Conservation (phyloP, 2,113 vertebrate species). For the Cyprinodon tularosa region DNA sequence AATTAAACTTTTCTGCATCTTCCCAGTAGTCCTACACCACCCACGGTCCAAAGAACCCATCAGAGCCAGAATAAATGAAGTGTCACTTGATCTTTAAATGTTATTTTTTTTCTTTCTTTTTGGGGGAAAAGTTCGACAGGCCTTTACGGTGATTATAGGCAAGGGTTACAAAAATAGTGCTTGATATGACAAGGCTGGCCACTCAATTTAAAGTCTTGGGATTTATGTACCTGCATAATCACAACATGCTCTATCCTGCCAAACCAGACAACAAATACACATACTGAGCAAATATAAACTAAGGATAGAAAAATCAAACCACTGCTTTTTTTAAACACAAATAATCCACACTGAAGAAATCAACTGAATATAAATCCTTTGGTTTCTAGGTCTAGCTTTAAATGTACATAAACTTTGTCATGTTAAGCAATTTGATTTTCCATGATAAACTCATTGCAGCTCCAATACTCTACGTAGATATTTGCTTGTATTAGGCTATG, state of each 20-base stretch:
- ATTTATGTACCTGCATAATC: background rate
- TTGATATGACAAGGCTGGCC: background rate
- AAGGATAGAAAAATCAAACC: slow-evolving; percentile 23
- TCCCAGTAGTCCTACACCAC: too few species aligned
- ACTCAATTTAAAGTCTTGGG: slow-evolving; percentile 10
- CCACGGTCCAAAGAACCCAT: too few species aligned
- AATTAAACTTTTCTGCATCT: too few species aligned
- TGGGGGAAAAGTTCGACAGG: too few species aligned
- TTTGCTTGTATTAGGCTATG: slow-evolving; percentile 8
- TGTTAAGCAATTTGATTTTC: slow-evolving; percentile 28
- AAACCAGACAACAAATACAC: slow-evolving; percentile 4
- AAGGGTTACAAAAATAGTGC: background rate
- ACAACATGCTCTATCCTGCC: background rate
- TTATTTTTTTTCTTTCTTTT: too few species aligned
- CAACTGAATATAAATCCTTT: background rate
- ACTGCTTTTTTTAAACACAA: slow-evolving; percentile 29
- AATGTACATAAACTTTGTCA: slow-evolving; percentile 23
- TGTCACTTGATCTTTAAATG: too few species aligned
- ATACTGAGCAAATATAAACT: slow-evolving; percentile 15
- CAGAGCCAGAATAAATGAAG: too few species aligned
- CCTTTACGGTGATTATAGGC: too few species aligned
- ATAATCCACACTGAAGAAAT: slow-evolving; percentile 42
- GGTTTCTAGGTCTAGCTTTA: slow-evolving; percentile 37
- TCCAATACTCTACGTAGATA: slow-evolving; percentile 28
- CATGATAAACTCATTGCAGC: slow-evolving; percentile 47